These are phyloP conservation scores for Caenorhabditis virilis DNA, from an alignment of 2,888 invertebrate species.

Conservation along the genomic window DNA sequence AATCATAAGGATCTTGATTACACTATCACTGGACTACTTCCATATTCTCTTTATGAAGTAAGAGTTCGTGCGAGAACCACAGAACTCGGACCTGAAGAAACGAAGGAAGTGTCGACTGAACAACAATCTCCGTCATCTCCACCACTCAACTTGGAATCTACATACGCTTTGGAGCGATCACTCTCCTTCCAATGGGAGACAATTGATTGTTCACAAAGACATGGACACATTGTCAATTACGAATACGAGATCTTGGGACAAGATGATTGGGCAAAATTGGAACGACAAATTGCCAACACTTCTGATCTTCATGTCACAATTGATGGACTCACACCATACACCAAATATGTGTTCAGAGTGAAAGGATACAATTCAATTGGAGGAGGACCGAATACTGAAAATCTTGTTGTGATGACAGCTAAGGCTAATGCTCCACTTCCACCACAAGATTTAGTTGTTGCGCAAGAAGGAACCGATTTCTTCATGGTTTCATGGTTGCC, in stretches of 20 bases:
- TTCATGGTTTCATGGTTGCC: constrained; percentile 69
- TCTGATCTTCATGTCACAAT: constrained; percentile 63
- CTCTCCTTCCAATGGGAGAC: constrained; percentile 61
- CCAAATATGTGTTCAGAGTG: constrained; percentile 67
- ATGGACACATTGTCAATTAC: constrained; percentile 68
- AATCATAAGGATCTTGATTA: constrained; percentile 68
- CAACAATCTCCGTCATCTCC: constrained; percentile 68
- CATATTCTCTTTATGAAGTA: constrained; percentile 68
- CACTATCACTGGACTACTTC: constrained; percentile 67
- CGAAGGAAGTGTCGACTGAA: constrained; percentile 64
- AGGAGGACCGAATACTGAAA: constrained; percentile 69
- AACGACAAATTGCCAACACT: constrained; percentile 68
- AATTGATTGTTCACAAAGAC: constrained; percentile 68
- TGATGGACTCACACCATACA: constrained; percentile 68
- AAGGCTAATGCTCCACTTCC: constrained; percentile 67
- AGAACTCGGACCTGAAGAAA: constrained; percentile 67
- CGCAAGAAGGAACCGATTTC: constrained; percentile 67
- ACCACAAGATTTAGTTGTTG: constrained; percentile 68
- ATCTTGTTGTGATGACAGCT: constrained; percentile 68
- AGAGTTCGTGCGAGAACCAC: constrained; percentile 65
- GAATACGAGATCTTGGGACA: constrained; percentile 69
- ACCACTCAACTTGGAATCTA: constrained; percentile 66
- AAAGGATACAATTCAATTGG: constrained; percentile 68
- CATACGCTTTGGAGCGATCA: constrained; percentile 64
- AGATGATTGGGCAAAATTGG: constrained; percentile 69